Evolutionary conservation across 2,888 invertebrate species (phyloP), one percentile per base, ranked within the genome.

Genomic region (Entomobrya proxima): DNA sequence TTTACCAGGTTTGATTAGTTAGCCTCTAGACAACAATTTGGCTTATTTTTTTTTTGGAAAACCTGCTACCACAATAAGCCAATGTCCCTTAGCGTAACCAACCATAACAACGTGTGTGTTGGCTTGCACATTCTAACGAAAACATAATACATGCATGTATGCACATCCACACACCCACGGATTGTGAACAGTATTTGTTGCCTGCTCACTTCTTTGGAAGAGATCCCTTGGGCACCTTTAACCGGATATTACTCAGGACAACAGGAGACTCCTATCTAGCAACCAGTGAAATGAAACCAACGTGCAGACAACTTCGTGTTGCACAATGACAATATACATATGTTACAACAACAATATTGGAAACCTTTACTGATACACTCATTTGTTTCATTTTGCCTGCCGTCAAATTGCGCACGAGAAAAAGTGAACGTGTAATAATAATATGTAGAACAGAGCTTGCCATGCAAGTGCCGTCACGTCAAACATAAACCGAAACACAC

Each of bases 231-330:
- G 78, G 78, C 78, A 67, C 37, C 50, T 24, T 78, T 78, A 78
- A 47, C 64, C 64, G 78, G 78, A 78, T 67, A 78, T 78, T 78
- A 67, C 50, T 78, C 78, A 67, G 67, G 78, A 67, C 67, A 78
- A 50, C 67, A 35, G 67, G 50, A 44, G 37, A 11, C 77, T 58
- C 77, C 47, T 50, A 4, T 50, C 47, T 27, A 72, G 72, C 47
- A 47, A 72, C n/a, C 27, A 30, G 30, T 30, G 64, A 64, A 35
- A 24, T 32, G 47, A 47, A 72, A 55, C 27, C 24, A 55, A 18
- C 7, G 21, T 11, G 9, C 35, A 64, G 0, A 27, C n/a, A 27
- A 44, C 40, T n/a, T n/a, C n/a, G n/a, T n/a, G n/a, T n/a, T n/a
- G n/a, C n/a, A n/a, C n/a, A n/a, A n/a, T n/a, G n/a, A n/a, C n/a